Percentiles rank a stretch among this genome's conserved stretches.
phyloP scores from a whole-genome alignment of 2,797 vertebrate genomes.

The Dryobates pubescens region DNA sequence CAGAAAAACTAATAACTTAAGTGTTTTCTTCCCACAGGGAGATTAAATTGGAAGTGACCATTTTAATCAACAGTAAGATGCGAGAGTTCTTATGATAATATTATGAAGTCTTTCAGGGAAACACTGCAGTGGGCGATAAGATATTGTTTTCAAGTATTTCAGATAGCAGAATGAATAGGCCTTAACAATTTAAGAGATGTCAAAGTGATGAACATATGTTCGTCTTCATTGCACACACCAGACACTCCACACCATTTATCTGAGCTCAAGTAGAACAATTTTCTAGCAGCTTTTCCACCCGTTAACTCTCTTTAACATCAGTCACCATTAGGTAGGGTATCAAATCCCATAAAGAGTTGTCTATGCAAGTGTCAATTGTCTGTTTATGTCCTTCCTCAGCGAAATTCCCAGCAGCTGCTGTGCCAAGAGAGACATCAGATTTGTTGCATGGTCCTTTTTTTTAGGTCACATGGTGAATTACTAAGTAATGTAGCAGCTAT shows the following conservation, averaged over 20 bases:
- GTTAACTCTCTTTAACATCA: not conserved
- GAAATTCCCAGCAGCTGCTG: not conserved
- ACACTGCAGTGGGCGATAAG: not conserved
- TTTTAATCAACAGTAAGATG: not conserved
- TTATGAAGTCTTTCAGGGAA: not conserved
- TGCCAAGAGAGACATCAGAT: not conserved
- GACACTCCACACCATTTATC: not conserved
- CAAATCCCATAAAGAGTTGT: not conserved
- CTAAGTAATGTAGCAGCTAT: not conserved
- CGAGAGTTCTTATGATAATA: not conserved
- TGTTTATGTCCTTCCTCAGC: not conserved
- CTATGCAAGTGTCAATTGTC: not conserved
- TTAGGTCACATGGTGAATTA: not conserved
- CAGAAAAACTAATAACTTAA: not conserved
- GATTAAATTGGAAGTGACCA: not conserved
- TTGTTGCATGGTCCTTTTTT: not conserved
- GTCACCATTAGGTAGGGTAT: not conserved
- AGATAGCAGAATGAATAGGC: not conserved
- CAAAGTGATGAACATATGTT: not conserved
- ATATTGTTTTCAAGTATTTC: not conserved
- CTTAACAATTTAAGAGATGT: not conserved
- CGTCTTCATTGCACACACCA: not conserved
- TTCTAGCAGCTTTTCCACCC: not conserved
- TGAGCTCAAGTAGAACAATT: not conserved
- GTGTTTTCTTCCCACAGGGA: not conserved